These are phyloP conservation scores for Pteruthius melanotis DNA, from an alignment of 2,113 vertebrate species.

Conservation along the genomic window DNA sequence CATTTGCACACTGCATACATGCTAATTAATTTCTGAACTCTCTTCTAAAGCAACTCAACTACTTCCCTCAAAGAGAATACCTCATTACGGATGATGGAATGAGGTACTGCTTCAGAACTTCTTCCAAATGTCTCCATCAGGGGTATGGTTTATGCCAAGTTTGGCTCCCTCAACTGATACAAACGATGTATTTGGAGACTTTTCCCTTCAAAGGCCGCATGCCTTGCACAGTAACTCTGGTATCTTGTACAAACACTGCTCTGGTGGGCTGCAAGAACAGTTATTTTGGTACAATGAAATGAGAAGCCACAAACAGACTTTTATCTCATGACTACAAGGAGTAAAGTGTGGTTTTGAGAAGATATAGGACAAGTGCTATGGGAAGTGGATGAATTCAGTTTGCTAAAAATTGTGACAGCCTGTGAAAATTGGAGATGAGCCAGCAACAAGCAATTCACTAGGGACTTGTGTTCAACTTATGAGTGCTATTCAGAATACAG, in stretches of 20 bases:
- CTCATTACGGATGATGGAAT: neutral
- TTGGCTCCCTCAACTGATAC: neutral
- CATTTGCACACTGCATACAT: neutral
- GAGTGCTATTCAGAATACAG: neutral
- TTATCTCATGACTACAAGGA: neutral
- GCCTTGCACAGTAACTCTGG: neutral
- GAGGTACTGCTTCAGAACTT: neutral
- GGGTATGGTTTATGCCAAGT: neutral
- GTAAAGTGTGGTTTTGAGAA: neutral
- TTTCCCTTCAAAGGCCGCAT: neutral
- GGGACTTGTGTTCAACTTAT: neutral
- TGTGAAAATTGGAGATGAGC: neutral
- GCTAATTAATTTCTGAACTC: neutral
- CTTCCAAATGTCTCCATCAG: neutral
- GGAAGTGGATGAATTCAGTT: neutral
- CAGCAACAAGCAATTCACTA: neutral
- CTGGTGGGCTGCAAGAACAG: neutral
- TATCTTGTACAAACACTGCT: neutral
- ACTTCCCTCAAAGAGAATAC: neutral
- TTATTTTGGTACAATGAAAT: neutral
- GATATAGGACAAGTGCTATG: neutral
- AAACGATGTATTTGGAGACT: neutral
- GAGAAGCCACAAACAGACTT: neutral
- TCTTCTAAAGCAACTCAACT: neutral
- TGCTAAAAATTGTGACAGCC: neutral